Evolutionary conservation across 2,113 vertebrate genomes (phyloP).

Genomic region (Cinclus mexicanus): DNA sequence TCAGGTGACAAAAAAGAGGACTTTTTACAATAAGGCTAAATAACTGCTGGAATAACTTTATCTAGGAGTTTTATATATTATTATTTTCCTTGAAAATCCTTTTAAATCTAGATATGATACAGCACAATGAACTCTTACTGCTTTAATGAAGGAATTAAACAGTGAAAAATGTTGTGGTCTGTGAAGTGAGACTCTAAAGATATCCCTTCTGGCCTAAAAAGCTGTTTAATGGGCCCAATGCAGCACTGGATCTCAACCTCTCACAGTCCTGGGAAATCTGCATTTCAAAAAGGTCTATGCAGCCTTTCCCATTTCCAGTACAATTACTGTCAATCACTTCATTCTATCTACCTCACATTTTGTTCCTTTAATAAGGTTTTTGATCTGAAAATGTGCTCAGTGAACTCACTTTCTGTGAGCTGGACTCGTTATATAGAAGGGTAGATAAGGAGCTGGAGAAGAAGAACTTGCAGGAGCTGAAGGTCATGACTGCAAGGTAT

Average conservation of each 20-base stretch:
- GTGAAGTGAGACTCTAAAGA: constrained; percentile 5
- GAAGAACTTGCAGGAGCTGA: neutral
- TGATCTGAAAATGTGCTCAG: constrained; percentile 18
- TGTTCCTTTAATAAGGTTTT: constrained; percentile 38
- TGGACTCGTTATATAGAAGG: neutral
- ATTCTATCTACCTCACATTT: constrained; percentile 1
- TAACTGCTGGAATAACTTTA: constrained; percentile 46
- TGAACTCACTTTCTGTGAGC: neutral
- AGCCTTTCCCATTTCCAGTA: neutral
- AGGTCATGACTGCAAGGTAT: neutral
- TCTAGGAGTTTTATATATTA: neutral
- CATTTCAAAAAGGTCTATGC: neutral
- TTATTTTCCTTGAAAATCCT: constrained; percentile 23
- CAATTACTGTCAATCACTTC: constrained; percentile 2
- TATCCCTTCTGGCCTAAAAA: neutral
- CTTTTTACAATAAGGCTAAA: constrained; percentile 17
- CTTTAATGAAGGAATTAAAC: constrained; percentile 50
- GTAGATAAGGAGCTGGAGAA: neutral
- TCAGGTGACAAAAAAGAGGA: neutral
- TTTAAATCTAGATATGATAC: constrained; percentile 27
- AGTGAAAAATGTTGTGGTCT: constrained; percentile 9
- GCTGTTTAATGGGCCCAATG: neutral
- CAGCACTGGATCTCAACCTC: neutral
- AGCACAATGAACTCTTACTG: neutral
- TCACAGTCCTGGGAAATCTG: neutral